Conservation (phyloP, 53 echinoderm and acorn worm species). For the Mesocentrotus franciscanus region DNA sequence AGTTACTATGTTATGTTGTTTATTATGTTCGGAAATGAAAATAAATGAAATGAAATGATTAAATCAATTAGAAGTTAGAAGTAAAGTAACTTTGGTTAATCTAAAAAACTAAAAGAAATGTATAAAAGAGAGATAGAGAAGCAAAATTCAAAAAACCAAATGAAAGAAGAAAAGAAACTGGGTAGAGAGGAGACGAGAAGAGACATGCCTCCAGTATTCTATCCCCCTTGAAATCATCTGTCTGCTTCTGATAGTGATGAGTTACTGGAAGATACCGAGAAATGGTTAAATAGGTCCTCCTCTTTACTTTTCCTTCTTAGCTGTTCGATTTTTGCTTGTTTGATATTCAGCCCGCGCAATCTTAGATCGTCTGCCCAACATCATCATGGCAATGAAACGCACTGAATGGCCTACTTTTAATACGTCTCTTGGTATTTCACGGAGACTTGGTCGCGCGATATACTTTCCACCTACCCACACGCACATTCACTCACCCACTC, state of each 20-base stretch:
- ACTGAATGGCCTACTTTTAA: slow-evolving; percentile 59
- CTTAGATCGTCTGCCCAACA: not conserved
- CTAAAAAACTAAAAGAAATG: no score
- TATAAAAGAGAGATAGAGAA: no score
- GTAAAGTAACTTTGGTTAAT: no score
- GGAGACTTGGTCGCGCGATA: slow-evolving; percentile 53
- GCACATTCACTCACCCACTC: not conserved
- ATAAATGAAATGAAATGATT: no score
- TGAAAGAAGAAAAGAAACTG: not conserved
- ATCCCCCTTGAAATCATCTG: not conserved
- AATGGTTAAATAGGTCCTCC: slow-evolving; percentile 46
- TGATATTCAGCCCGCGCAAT: slow-evolving; percentile 33
- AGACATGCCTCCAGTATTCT: not conserved
- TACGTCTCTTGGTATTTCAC: slow-evolving; percentile 63
- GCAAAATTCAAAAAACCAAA: no score
- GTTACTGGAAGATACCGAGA: slow-evolving; percentile 29
- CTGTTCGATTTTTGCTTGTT: slow-evolving; percentile 22
- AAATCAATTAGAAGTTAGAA: no score
- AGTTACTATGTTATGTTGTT: no score
- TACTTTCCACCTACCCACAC: slow-evolving; percentile 29
- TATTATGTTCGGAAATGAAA: no score
- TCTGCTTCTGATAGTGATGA: not conserved
- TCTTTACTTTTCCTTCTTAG: not conserved
- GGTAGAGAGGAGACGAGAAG: not conserved
- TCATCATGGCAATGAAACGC: slow-evolving; percentile 27